Percentiles rank a stretch among this genome's conserved stretches.
Evolutionary conservation across 1,140 invertebrate species (phyloP).

Genomic region (Scaptomyza hsui): DNA sequence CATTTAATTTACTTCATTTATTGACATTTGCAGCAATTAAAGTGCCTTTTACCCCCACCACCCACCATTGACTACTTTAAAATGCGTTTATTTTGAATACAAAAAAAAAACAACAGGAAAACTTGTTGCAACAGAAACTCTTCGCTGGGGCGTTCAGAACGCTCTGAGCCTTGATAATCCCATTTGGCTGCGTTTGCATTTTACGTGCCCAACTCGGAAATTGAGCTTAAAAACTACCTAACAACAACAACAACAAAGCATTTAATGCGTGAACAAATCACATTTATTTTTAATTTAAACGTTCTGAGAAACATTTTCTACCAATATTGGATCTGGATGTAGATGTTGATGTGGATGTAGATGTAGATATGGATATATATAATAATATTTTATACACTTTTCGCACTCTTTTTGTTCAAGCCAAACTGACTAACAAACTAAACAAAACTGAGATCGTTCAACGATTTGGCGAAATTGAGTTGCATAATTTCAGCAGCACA

Average conservation of each 20-base stretch:
- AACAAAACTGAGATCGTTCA: background rate
- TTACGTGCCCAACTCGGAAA: slow-evolving; percentile 26
- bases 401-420: too few species aligned
- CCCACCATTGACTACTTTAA: too few species aligned
- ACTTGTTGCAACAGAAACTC: too few species aligned
- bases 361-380: too few species aligned
- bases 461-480: slow-evolving; percentile 23
- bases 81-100: slow-evolving; percentile 52
- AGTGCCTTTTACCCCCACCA: slow-evolving; percentile 32
- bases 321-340: too few species aligned
- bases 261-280: too few species aligned
- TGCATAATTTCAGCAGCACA: slow-evolving; percentile 32
- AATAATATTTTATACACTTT: too few species aligned
- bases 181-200: slow-evolving; percentile 36
- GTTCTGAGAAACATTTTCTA: too few species aligned
- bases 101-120: slow-evolving; percentile 14
- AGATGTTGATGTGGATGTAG: too few species aligned
- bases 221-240: slow-evolving; percentile 20
- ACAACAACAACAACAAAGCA: slow-evolving; percentile 1
- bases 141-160: too few species aligned
- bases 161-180: slow-evolving; percentile 38
- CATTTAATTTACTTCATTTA: too few species aligned
- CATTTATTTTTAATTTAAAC: too few species aligned
- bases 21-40: slow-evolving; percentile 75
- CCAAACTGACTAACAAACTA: background rate